Percentiles rank a stretch among this genome's conserved stretches.
phyloP scores from a whole-genome alignment of 1,140 invertebrate species.

The Camponotus floridanus region DNA sequence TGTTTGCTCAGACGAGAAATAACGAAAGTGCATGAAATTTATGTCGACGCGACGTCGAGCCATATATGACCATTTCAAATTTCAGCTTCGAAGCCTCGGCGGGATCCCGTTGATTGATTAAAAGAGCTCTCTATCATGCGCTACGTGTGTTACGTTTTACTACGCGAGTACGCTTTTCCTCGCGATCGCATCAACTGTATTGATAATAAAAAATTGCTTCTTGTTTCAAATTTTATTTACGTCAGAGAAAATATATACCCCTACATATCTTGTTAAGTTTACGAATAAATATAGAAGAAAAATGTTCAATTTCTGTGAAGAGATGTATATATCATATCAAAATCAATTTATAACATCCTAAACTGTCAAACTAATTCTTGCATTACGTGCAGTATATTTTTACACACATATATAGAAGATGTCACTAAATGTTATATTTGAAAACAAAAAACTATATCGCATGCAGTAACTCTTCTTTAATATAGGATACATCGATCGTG shows the following conservation, averaged over 20 bases:
- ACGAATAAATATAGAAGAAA: neutral
- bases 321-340: neutral
- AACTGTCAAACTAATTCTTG: neutral
- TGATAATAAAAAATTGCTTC: slow-evolving; percentile 16
- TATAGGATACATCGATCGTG: slow-evolving; percentile 25
- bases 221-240: neutral
- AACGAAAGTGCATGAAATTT: slow-evolving; percentile 57
- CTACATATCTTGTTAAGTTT: neutral
- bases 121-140: slow-evolving; percentile 7
- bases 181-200: neutral
- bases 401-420: neutral
- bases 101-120: slow-evolving; percentile 50
- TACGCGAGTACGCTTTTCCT: neutral
- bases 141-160: neutral
- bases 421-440: neutral
- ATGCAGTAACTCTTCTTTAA: slow-evolving; percentile 1
- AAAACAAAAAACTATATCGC: neutral
- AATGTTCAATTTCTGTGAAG: neutral
- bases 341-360: neutral
- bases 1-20: slow-evolving; percentile 56
- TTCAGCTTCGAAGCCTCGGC: slow-evolving; percentile 23
- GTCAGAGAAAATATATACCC: neutral
- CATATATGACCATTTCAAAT: slow-evolving; percentile 23
- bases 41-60: slow-evolving; percentile 41
- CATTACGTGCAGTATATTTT: too few relatives aligned